Percentiles rank a stretch among this genome's conserved stretches.
These are phyloP conservation scores for Arenaria interpres DNA, from an alignment of 2,113 vertebrate genomes.

Conservation along the genomic window DNA sequence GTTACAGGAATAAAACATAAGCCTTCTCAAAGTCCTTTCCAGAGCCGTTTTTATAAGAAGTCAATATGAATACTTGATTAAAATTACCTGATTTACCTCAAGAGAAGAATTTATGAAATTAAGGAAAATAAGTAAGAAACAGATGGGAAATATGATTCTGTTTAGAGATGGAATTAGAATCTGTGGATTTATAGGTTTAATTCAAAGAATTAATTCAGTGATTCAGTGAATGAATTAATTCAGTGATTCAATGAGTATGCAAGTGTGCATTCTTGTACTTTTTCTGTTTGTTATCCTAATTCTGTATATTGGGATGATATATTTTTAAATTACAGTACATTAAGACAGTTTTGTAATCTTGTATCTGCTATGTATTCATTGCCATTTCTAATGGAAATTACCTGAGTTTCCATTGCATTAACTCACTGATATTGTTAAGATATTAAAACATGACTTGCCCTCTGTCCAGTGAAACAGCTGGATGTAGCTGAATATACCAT, in stretches of 20 bases:
- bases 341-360: background rate
- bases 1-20: background rate
- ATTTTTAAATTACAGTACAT: background rate
- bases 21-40: background rate
- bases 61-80: background rate
- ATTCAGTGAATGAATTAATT: no score
- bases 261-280: slow-evolving; percentile 24
- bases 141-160: background rate
- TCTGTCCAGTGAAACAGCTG: background rate
- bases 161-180: background rate
- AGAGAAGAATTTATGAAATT: background rate
- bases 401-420: background rate
- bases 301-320: background rate
- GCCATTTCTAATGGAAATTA: background rate
- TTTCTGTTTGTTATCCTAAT: background rate
- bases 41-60: background rate
- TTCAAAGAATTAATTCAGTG: no score
- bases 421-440: background rate
- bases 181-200: background rate
- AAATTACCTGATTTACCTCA: background rate
- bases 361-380: background rate
- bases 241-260: background rate
- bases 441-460: background rate
- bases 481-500: background rate
- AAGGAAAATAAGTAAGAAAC: background rate